A percentile compares a stretch with the other conserved stretches of the same genome.
These are phyloP conservation scores for Hoplias malabaricus DNA, from an alignment of 2,113 vertebrate genomes.

Conservation along the genomic window DNA sequence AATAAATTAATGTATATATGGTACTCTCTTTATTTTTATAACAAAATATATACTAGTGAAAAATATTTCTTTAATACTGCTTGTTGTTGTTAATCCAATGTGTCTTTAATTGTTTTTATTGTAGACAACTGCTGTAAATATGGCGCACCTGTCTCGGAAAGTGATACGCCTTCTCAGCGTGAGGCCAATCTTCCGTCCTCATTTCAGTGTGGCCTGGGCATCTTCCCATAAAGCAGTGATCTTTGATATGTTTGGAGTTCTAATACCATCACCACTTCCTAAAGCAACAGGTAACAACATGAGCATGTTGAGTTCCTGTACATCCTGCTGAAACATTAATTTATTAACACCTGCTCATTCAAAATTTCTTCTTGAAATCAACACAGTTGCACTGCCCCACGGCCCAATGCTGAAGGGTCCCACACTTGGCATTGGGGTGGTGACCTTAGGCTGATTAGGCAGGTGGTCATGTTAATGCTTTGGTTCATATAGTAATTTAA, in stretches of 20 bases:
- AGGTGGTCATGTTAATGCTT: no score
- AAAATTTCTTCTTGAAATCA: no score
- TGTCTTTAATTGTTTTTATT: background rate
- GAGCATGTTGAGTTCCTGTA: background rate
- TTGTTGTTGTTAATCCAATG: background rate
- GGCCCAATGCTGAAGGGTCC: no score
- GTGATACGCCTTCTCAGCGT: background rate
- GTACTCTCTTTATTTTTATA: background rate
- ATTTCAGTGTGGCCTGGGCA: background rate
- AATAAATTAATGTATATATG: no score
- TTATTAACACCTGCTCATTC: no score
- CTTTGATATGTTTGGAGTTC: slow-evolving; percentile 49
- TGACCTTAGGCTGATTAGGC: no score
- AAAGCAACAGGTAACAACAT: slow-evolving; percentile 35
- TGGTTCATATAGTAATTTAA: no score
- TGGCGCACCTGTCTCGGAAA: background rate
- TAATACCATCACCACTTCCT: slow-evolving; percentile 32
- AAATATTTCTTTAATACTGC: background rate
- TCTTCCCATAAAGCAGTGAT: slow-evolving; percentile 31
- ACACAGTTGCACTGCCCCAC: no score
- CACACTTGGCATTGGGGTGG: no score
- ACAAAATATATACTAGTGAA: background rate
- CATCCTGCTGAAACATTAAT: background rate
- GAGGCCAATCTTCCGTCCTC: background rate
- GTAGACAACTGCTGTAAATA: background rate